Conservation (phyloP, 2,797 vertebrate species). For the Neosilurus hyrtlii region DNA sequence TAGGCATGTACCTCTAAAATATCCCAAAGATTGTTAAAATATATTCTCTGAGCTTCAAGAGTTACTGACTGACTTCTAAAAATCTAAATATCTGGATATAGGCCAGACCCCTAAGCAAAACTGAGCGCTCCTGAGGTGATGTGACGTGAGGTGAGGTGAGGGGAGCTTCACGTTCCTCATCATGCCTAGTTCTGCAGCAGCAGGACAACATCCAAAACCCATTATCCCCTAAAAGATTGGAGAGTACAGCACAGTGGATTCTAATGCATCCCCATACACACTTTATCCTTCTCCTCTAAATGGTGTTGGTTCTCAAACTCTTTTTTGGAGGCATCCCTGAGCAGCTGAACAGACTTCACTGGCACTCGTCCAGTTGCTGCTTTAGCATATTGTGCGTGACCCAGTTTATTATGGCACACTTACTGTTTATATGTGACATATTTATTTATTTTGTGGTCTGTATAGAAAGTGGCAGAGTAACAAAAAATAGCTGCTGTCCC, state of each 20-base stretch:
- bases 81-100: not conserved
- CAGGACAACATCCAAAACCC: not conserved
- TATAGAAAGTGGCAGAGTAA: not conserved
- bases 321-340: constrained; percentile 20
- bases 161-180: not conserved
- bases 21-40: not conserved
- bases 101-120: not conserved
- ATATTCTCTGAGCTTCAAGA: not conserved
- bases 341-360: constrained; percentile 15
- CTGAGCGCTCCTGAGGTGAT: not conserved
- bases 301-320: constrained; percentile 1
- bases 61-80: not conserved
- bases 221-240: constrained; percentile 7
- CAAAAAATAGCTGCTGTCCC: not conserved
- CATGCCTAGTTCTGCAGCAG: not conserved
- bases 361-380: constrained; percentile 1
- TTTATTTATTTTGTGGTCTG: constrained; percentile 4
- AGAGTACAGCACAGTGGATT: not conserved
- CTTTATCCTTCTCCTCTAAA: constrained; percentile 13
- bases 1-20: not conserved
- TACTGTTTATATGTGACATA: not conserved
- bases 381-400: not conserved
- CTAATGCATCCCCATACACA: not conserved
- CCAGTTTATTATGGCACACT: not conserved
- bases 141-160: not conserved